Conservation (phyloP, 92 coral and sea anemone genomes). For the Nematostella vectensis region DNA sequence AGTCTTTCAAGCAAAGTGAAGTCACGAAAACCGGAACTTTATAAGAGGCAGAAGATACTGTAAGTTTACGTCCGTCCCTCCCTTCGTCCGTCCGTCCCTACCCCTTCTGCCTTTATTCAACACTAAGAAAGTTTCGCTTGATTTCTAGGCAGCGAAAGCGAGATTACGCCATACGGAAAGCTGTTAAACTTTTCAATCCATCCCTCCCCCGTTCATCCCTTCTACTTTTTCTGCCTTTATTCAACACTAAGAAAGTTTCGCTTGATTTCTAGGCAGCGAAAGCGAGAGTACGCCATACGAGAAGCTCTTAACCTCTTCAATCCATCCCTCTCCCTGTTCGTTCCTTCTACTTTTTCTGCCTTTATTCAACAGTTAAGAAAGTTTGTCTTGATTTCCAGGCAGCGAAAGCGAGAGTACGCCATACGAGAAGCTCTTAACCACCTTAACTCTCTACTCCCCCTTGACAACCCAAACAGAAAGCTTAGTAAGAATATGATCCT, state of each 20-base stretch:
- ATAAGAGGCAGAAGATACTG: slow-evolving; percentile 43
- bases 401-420: slow-evolving; percentile 40
- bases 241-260: too few species aligned
- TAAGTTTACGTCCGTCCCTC: too few species aligned
- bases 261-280: too few species aligned
- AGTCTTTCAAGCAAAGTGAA: too few species aligned
- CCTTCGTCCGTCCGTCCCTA: too few species aligned
- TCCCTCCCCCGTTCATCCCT: too few species aligned
- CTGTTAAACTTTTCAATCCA: slow-evolving; percentile 18
- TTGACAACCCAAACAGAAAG: slow-evolving; percentile 9
- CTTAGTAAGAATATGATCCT: slow-evolving; percentile 22
- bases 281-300: slow-evolving; percentile 46
- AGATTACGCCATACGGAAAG: slow-evolving; percentile 40
- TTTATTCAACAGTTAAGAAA: too few species aligned
- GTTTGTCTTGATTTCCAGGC: too few species aligned
- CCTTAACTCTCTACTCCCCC: slow-evolving; percentile 35
- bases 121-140: too few species aligned
- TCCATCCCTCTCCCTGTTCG: slow-evolving; percentile 30
- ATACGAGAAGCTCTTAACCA: slow-evolving; percentile 38
- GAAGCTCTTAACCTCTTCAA: slow-evolving; percentile 28
- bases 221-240: too few species aligned
- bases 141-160: slow-evolving; percentile 56
- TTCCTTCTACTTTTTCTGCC: too few species aligned
- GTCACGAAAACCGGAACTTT: slow-evolving; percentile 33
- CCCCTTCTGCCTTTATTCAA: too few species aligned